Conservation (phyloP, 2,113 vertebrate species). For the Rynchops niger region DNA sequence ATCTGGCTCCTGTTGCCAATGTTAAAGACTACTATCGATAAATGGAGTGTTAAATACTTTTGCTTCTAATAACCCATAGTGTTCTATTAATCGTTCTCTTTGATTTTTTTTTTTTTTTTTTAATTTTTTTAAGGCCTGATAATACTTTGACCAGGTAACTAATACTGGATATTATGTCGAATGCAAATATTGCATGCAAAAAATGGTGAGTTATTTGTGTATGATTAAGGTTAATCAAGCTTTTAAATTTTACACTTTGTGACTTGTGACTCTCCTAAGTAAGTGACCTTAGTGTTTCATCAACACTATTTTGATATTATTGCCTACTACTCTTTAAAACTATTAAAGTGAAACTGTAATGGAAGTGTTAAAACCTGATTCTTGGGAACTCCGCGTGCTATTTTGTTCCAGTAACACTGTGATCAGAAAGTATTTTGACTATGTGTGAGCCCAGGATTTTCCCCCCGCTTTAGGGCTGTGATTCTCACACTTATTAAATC, state of each 20-base stretch:
- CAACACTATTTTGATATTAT: background rate
- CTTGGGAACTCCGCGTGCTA: background rate
- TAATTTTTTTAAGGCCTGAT: background rate
- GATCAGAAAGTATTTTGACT: background rate
- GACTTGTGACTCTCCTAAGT: background rate
- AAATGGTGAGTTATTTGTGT: background rate
- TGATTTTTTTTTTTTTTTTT: background rate
- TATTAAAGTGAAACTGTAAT: background rate
- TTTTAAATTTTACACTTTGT: background rate
- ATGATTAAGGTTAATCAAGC: background rate
- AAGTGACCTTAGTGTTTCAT: background rate
- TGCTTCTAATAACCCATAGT: background rate
- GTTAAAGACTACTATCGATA: background rate
- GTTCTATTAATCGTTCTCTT: background rate
- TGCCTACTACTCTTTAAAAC: background rate
- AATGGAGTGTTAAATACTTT: background rate
- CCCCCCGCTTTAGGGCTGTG: background rate
- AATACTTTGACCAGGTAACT: background rate
- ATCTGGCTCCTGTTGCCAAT: background rate
- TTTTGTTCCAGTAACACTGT: rapidly evolving
- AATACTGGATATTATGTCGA: background rate
- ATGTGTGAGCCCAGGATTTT: background rate
- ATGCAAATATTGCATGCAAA: background rate
- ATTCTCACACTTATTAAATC: background rate
- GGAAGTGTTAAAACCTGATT: background rate